phyloP scores from a whole-genome alignment of 2,888 invertebrate genomes.

The Noctua pronuba region DNA sequence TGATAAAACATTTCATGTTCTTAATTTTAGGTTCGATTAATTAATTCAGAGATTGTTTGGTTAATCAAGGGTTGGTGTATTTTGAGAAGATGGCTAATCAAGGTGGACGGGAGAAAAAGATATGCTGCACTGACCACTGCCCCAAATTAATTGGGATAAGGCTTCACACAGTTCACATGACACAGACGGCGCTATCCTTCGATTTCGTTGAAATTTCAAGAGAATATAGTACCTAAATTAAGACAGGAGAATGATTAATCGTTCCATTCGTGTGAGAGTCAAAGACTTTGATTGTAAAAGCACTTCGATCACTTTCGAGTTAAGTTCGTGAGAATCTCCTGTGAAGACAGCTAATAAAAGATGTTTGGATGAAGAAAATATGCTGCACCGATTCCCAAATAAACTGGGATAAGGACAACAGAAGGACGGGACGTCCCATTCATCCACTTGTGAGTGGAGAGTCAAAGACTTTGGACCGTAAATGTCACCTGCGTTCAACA shows the following conservation, averaged over 20 bases:
- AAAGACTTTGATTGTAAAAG: neutral
- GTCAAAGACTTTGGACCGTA: conserved; percentile 58
- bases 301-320: neutral
- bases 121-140: no score
- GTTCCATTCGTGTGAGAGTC: neutral
- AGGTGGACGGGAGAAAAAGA: neutral
- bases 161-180: neutral
- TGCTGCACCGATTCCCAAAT: neutral
- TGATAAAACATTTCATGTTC: conserved; percentile 55
- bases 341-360: neutral
- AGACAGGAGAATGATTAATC: neutral
- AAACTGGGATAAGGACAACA: neutral
- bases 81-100: neutral
- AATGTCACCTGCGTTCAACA: conserved; percentile 72
- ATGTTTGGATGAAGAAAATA: neutral
- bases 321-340: neutral
- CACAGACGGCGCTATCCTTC: neutral
- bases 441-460: conserved; percentile 20
- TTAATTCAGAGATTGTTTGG: conserved; percentile 13
- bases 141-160: neutral
- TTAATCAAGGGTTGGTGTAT: neutral
- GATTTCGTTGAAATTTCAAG: neutral
- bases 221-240: neutral
- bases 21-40: conserved; percentile 9
- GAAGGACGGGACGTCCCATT: neutral